phyloP scores from a whole-genome alignment of 2,113 vertebrate species.

The Chrysochloris asiatica region DNA sequence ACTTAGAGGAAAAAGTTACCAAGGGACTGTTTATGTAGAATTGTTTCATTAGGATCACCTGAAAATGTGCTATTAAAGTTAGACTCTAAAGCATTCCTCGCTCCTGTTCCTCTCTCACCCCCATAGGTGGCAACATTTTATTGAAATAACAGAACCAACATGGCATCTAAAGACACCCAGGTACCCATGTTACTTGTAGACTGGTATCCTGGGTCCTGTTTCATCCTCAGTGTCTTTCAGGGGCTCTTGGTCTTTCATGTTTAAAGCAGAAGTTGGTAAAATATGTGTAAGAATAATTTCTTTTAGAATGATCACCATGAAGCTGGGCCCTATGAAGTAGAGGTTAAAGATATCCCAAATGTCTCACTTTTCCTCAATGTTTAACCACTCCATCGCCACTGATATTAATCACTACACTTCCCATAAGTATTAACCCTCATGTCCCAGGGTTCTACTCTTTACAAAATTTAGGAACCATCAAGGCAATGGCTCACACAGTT shows the following conservation, averaged over 20 bases:
- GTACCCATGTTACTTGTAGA: not conserved
- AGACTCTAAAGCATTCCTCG: not conserved
- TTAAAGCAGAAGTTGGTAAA: not conserved
- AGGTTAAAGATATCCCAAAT: too few relatives aligned
- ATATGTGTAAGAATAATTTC: too few relatives aligned
- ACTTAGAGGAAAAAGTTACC: not conserved
- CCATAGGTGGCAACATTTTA: not conserved
- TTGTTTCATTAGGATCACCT: conserved; percentile 12
- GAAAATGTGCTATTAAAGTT: not conserved
- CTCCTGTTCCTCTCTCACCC: not conserved
- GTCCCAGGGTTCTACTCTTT: too few relatives aligned
- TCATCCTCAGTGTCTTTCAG: not conserved
- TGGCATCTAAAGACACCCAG: not conserved
- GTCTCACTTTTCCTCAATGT: too few relatives aligned
- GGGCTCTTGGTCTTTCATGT: not conserved
- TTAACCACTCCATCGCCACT: too few relatives aligned
- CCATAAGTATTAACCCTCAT: too few relatives aligned
- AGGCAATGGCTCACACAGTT: too few relatives aligned
- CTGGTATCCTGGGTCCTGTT: not conserved
- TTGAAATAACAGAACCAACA: not conserved
- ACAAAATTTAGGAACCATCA: too few relatives aligned
- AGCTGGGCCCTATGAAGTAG: too few relatives aligned
- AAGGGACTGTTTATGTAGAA: not conserved
- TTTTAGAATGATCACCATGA: too few relatives aligned
- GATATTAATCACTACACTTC: too few relatives aligned